Evolutionary conservation across 1,140 invertebrate species (phyloP).

Genomic region (Drosophila simulans): DNA sequence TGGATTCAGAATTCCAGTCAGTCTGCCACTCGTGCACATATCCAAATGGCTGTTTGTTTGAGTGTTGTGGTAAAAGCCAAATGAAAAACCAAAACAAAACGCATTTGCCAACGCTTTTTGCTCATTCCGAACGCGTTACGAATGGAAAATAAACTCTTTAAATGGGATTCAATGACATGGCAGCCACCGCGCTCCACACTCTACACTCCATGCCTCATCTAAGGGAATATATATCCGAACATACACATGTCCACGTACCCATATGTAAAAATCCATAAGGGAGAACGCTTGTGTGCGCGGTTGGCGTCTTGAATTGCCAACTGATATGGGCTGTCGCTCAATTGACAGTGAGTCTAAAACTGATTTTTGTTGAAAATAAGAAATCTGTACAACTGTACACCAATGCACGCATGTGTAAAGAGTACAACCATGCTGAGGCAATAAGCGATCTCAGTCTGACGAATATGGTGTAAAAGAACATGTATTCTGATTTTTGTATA

Average conservation of each 20-base stretch:
- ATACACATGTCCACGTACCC: too few relatives aligned
- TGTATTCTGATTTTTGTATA: too few relatives aligned
- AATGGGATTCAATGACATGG: constrained; percentile 57
- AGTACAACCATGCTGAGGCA: too few relatives aligned
- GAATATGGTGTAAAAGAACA: too few relatives aligned
- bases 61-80: constrained; percentile 40
- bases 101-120: constrained; percentile 50
- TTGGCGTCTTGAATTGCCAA: constrained; percentile 33
- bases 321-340: constrained; percentile 35
- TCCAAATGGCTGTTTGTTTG: constrained; percentile 18
- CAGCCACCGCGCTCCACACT: background rate
- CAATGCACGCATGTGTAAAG: too few relatives aligned
- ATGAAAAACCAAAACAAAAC: constrained; percentile 52
- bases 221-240: background rate
- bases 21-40: constrained; percentile 37
- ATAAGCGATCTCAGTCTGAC: too few relatives aligned
- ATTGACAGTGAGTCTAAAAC: constrained; percentile 34
- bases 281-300: constrained; percentile 27
- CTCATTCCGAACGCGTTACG: constrained; percentile 63
- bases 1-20: constrained; percentile 31
- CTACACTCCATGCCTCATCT: background rate
- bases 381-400: too few relatives aligned
- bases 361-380: constrained; percentile 5
- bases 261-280: background rate
- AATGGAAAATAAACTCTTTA: constrained; percentile 78